Percentiles rank a stretch among this genome's conserved stretches.
phyloP scores from a whole-genome alignment of 2,888 invertebrate species.

The Melipona bicolor region DNA sequence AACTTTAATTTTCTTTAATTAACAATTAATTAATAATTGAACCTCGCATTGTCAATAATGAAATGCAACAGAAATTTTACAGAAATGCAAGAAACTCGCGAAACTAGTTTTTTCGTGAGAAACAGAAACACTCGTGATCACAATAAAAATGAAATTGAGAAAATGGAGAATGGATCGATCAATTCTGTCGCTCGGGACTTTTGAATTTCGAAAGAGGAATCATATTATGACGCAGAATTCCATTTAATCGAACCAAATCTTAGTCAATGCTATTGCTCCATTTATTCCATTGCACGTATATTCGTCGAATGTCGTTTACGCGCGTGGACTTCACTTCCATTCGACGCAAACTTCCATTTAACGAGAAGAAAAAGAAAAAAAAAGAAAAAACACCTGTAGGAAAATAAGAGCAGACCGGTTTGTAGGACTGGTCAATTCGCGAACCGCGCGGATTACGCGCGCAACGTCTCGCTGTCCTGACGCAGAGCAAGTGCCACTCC shows the following conservation, averaged over 20 bases:
- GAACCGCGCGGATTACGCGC: constrained; percentile 25
- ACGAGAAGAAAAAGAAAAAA: background rate
- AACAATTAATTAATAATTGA: background rate
- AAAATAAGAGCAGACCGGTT: background rate
- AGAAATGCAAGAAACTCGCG: too few species aligned
- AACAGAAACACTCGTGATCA: too few species aligned
- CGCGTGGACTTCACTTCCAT: background rate
- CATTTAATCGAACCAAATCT: too few species aligned
- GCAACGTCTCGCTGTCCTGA: constrained; percentile 36
- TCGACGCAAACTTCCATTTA: background rate
- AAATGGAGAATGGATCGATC: background rate
- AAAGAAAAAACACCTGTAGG: background rate
- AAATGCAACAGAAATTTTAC: too few species aligned
- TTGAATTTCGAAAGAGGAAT: background rate
- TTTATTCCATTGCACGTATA: background rate
- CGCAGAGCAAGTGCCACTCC: constrained; percentile 74
- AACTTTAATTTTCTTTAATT: background rate
- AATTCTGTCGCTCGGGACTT: background rate
- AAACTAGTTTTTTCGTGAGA: too few species aligned
- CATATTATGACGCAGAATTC: too few species aligned
- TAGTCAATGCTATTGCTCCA: background rate
- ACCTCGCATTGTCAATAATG: background rate
- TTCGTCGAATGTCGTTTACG: background rate
- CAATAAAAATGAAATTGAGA: background rate
- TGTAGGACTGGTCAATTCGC: constrained; percentile 10